Base-by-base conservation (phyloP, 2,113 vertebrate species). In the Eulemur macaco region DNA sequence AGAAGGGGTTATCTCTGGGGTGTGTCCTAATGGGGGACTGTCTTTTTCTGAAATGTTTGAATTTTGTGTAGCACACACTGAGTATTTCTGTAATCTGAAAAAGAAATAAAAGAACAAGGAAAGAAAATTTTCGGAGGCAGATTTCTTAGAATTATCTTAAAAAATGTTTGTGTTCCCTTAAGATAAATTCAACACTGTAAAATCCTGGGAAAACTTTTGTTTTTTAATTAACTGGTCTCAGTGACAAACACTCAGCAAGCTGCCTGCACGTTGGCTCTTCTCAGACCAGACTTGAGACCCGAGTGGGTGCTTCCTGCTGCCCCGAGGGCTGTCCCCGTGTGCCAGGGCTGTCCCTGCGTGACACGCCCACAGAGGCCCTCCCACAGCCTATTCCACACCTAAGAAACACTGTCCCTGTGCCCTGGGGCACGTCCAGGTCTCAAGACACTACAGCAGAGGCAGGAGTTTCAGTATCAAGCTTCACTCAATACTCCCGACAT, bases 11-110 rank as follows among this genome's bases (percentile, higher is more conserved):
- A 21, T 45, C 13, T 60, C 66, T 50, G 13, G 20, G 23, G 25
- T 21, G 5, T 0, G 5, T 5, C 14, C 2, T 4, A 6, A 17
- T 17, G 15, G 25, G 21, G 6, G 6, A 10, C 0, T 20, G 31
- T 73, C 50, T 23, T 29, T 34, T 54, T 27, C 54, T 20, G 13
- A 58, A 68, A 76, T 31, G 68, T 77, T 0, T 31, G 45, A 31
- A 31, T 23, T 85, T 6, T 81, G 17, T 25, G 12, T 2, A 3
- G 63, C 5, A 8, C 1, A 8, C 2, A 34, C 4, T 42, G 0
- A 58, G 37, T 11, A 15, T 29, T 10, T 52, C 86, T n/a, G 25
- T 37, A 13, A 42, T 47, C 80, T 15, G 27, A 14, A 60, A n/a
- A 66, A 63, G 27, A 14, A 71, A 5, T 6, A 54, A 52, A 74